phyloP scores from a whole-genome alignment of 2,888 invertebrate genomes.

The Fissipunctia ypsillon region DNA sequence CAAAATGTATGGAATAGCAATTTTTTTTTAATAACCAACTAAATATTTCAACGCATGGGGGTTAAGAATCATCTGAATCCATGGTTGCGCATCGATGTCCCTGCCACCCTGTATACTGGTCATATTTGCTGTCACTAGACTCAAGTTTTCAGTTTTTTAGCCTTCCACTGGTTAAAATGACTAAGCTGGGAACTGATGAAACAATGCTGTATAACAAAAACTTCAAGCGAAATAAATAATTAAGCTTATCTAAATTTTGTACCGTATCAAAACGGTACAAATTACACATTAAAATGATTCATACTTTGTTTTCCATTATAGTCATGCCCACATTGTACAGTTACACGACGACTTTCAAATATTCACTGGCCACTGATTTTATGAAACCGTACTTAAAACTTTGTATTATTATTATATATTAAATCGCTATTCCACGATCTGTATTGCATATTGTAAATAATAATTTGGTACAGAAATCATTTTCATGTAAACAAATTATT shows the following conservation, averaged over 20 bases:
- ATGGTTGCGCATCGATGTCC: too few species aligned
- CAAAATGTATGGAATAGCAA: too few species aligned
- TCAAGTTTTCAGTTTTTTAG: not conserved
- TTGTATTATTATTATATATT: not conserved
- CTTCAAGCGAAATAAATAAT: slow-evolving; percentile 3
- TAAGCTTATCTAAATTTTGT: not conserved
- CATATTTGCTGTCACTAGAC: not conserved
- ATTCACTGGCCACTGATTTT: slow-evolving; percentile 5
- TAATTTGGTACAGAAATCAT: slow-evolving; percentile 51
- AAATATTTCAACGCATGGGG: too few species aligned
- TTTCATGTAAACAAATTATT: slow-evolving; percentile 63
- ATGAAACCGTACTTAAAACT: not conserved
- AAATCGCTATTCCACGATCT: not conserved
- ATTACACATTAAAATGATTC: slow-evolving; percentile 29
- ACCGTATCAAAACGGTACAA: slow-evolving; percentile 31
- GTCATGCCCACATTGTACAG: slow-evolving; percentile 7
- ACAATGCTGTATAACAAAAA: not conserved
- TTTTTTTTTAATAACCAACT: too few species aligned
- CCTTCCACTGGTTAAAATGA: not conserved
- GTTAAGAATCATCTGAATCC: too few species aligned
- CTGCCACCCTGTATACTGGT: too few species aligned
- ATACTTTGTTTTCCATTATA: slow-evolving; percentile 3
- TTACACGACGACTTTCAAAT: slow-evolving; percentile 21
- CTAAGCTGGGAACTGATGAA: too few species aligned
- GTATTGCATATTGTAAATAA: slow-evolving; percentile 32